A percentile compares a stretch with the other conserved stretches of the same genome.
Evolutionary conservation across 2,113 vertebrate genomes (phyloP).

Genomic region (Ptyas mucosa): DNA sequence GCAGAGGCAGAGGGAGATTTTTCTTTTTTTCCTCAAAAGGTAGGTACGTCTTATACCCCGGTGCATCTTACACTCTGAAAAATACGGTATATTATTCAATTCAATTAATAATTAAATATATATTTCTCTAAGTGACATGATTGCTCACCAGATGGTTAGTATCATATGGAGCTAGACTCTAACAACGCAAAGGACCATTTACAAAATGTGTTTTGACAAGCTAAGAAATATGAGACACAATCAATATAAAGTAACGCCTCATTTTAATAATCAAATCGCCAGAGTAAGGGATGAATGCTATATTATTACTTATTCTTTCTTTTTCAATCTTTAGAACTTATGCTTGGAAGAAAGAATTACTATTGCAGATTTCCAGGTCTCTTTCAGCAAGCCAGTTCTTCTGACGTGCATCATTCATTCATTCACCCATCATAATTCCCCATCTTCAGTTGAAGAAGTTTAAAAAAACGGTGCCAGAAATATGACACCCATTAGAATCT

Average conservation of each 20-base stretch:
- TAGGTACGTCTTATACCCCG: no score
- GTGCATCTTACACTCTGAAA: no score
- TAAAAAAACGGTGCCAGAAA: not conserved
- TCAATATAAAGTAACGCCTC: not conserved
- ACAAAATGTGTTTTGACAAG: not conserved
- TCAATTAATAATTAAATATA: not conserved
- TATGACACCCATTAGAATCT: constrained; percentile 11
- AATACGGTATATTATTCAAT: not conserved
- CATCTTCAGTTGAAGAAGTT: not conserved
- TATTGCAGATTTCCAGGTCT: not conserved
- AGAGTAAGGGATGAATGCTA: not conserved
- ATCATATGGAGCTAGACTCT: not conserved
- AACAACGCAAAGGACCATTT: not conserved
- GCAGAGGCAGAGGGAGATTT: no score
- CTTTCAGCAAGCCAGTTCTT: not conserved
- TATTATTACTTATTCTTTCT: not conserved
- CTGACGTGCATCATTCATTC: constrained; percentile 11
- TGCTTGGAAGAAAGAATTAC: not conserved
- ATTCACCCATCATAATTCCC: not conserved
- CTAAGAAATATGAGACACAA: not conserved
- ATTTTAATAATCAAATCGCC: not conserved
- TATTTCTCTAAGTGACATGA: not conserved
- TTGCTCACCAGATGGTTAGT: not conserved
- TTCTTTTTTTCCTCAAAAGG: no score
- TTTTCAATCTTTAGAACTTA: not conserved